A percentile compares a stretch with the other conserved stretches of the same genome.
These are phyloP conservation scores for Psilopogon haemacephalus DNA, from an alignment of 2,113 vertebrate species.

Conservation along the genomic window DNA sequence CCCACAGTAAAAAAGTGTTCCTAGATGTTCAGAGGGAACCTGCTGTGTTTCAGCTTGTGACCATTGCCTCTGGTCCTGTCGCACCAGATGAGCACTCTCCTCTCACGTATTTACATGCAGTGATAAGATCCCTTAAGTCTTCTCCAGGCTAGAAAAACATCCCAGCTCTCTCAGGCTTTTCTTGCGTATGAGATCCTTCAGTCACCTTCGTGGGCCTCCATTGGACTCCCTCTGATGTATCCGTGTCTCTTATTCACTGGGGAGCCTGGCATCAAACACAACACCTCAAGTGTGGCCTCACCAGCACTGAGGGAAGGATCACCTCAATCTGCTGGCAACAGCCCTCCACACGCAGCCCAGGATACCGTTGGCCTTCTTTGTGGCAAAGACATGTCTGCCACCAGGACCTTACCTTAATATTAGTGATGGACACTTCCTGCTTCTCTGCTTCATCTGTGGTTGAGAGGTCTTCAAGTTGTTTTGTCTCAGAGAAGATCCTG, in stretches of 20 bases:
- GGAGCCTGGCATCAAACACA: no score
- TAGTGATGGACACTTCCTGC: background rate
- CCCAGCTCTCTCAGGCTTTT: background rate
- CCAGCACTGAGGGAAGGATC: no score
- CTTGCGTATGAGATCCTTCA: background rate
- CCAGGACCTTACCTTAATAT: fast-evolving
- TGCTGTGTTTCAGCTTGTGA: background rate
- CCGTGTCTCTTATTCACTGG: no score
- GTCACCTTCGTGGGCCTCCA: background rate
- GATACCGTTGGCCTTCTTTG: background rate
- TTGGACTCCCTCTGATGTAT: no score
- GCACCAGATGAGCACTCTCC: background rate
- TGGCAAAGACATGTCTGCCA: background rate
- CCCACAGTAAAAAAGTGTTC: background rate
- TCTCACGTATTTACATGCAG: background rate
- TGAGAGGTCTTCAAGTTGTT: background rate
- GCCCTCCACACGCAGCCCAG: no score
- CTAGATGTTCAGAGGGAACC: background rate
- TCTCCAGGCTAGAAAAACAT: background rate
- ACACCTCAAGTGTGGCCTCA: no score
- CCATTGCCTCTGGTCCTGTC: no score
- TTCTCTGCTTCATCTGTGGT: background rate
- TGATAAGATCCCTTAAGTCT: background rate
- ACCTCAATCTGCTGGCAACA: no score
- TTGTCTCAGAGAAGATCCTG: background rate